phyloP scores from a whole-genome alignment of 2,888 invertebrate genomes.

The Acleris emargana region DNA sequence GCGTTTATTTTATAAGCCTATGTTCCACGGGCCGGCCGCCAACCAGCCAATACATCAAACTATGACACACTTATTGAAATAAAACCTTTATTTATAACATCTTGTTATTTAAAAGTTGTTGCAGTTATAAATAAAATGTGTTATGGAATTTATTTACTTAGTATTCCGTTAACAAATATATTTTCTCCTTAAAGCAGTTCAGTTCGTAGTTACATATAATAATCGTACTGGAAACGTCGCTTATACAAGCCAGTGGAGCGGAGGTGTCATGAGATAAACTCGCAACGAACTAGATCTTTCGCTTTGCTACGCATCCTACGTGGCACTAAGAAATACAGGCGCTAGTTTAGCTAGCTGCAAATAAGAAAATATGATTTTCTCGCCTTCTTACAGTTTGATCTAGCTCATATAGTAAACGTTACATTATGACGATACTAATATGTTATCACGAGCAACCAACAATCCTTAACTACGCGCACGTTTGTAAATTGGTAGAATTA shows the following conservation, averaged over 20 bases:
- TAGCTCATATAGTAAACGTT: too few species aligned
- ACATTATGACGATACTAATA: too few species aligned
- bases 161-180: too few species aligned
- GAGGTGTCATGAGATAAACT: constrained; percentile 72
- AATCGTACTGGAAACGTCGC: constrained; percentile 61
- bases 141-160: too few species aligned
- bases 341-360: constrained; percentile 14
- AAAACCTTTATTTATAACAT: too few species aligned
- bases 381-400: too few species aligned
- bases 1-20: constrained; percentile 6
- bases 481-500: too few species aligned
- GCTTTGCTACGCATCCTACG: constrained; percentile 53
- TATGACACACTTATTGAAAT: too few species aligned
- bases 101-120: too few species aligned
- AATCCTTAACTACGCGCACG: too few species aligned
- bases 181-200: constrained; percentile 25
- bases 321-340: constrained; percentile 44
- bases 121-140: too few species aligned
- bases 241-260: constrained; percentile 55
- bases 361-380: background rate
- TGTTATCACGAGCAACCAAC: too few species aligned
- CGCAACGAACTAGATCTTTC: constrained; percentile 58
- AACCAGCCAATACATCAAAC: constrained; percentile 9
- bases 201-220: constrained; percentile 48
- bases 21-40: background rate